Conservation (phyloP, 2,888 invertebrate species). For the Lithosia quadra region DNA sequence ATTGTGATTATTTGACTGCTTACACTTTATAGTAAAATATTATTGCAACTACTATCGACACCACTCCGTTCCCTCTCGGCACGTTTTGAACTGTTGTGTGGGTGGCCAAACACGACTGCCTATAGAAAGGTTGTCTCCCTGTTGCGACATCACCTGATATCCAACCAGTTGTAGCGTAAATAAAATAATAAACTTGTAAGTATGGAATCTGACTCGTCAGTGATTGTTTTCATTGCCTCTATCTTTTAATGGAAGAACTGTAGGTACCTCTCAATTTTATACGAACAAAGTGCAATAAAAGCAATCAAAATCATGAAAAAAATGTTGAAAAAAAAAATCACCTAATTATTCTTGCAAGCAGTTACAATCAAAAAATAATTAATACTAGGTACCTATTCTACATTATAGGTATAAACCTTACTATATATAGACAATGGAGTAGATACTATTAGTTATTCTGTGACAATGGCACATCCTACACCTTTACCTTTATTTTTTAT, state of each 20-base stretch:
- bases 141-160: conserved; percentile 68
- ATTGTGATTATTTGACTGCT: neutral
- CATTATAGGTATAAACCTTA: too few species aligned
- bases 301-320: neutral
- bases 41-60: conserved; percentile 10
- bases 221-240: neutral
- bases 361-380: too few species aligned
- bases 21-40: neutral
- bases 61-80: conserved; percentile 7
- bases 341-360: too few species aligned
- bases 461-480: too few species aligned
- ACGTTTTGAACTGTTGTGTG: conserved; percentile 64
- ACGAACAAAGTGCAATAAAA: neutral
- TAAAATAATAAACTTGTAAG: conserved; percentile 50
- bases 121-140: conserved; percentile 68
- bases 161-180: conserved; percentile 46
- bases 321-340: neutral
- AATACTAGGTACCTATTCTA: too few species aligned
- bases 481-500: too few species aligned
- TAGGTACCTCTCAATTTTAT: neutral
- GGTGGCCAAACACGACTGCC: conserved; percentile 69
- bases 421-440: too few species aligned
- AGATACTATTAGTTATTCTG: too few species aligned
- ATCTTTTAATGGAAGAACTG: neutral
- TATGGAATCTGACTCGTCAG: conserved; percentile 40